Base-by-base conservation (phyloP, 2,113 vertebrate genomes). In the Sinocyclocheilus anophthalmus region DNA sequence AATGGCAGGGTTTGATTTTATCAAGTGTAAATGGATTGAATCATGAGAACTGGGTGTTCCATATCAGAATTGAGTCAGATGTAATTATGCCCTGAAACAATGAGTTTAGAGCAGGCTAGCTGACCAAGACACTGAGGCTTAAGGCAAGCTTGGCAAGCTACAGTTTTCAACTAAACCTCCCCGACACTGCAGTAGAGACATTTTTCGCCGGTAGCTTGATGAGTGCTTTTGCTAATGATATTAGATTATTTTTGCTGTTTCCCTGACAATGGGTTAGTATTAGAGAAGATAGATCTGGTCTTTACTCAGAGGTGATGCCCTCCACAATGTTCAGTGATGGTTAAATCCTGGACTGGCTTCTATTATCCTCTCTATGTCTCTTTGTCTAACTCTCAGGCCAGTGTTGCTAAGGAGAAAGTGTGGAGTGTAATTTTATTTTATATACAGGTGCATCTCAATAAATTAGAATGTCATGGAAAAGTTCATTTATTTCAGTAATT, bases 11-110 rank as follows among this genome's bases (percentile, higher is more conserved):
- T 14, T 75, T 45, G 39, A 75, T 75, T 75, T 45, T 75, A 75
- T 75, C 72, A 12, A n/a, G 72, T 24, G 39, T 75, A 39, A 75
- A 75, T 45, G 20, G 72, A 45, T 75, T 45, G 20, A 75, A 48
- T 24, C 22, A 12, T 48, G 42, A n/a, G 72, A 75, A 75, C 20
- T 45, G 42, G 42, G 72, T 5, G 12, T 26, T 24, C 42, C 42
- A 14, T 76, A 48, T 45, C 42, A 76, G 72, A 76, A 48, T 7
- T 76, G 12, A 76, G 42, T 76, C 72, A 76, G 6, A 76, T 13
- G 13, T 48, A 48, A 76, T 48, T 76, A 48, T 76, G 72, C 42
- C 72, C 72, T 48, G 42, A 76, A 76, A 76, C 72, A 76, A 73
- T 10, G 20, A 37, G 18, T 73, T 42, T 42, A 73, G 69, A 72